Base-by-base conservation (phyloP, 2,797 vertebrate genomes). In the Synaphobranchus kaupii region DNA sequence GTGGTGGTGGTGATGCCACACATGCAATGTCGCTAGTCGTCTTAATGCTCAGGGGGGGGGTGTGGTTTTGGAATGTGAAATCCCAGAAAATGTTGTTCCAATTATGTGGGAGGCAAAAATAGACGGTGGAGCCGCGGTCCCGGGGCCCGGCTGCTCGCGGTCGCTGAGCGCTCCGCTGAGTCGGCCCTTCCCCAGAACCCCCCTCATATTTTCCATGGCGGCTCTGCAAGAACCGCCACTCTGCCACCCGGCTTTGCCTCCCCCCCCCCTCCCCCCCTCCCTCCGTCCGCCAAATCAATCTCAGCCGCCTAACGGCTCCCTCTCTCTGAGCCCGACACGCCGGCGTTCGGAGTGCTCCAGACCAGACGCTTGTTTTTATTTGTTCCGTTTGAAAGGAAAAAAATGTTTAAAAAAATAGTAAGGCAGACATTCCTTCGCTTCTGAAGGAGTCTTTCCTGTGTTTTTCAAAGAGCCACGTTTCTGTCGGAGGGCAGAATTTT, bases 61-160 rank as follows among this genome's bases (percentile, higher is more conserved):
- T 66, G 85, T 66, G 60, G 60, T 66, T 66, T 66, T 66, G 60
- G 86, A 90, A 87, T 85, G 85, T 78, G 87, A 92, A 91, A 93
- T 94, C 92, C 92, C 92, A 87, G 93, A 94, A 96, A 97, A 98
- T 96, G 95, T 95, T 96, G 97, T 97, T 97, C 97, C 97, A 97
- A 98, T 98, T 98, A 98, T 97, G 96, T 93, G 95, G 96, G 94
- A 95, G 96, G 96, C 92, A 92, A 97, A 97, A 97, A 97, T 96
- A 97, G 96, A 95, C 94, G 91, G 91, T 94, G 94, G 96, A 96
- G 96, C 94, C 94, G 95, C 95, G 96, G 97, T 97, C 96, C 95
- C 95, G 95, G 96, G 96, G 96, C 96, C 95, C 95, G 95, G 94
- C 12, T 6, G 50, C 13, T 92, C 92, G 93, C 90, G 91, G 90